A percentile compares a stretch with the other conserved stretches of the same genome.
Evolutionary conservation across 2,888 invertebrate genomes (phyloP).

Genomic region (Enoplolaimus lenunculus): DNA sequence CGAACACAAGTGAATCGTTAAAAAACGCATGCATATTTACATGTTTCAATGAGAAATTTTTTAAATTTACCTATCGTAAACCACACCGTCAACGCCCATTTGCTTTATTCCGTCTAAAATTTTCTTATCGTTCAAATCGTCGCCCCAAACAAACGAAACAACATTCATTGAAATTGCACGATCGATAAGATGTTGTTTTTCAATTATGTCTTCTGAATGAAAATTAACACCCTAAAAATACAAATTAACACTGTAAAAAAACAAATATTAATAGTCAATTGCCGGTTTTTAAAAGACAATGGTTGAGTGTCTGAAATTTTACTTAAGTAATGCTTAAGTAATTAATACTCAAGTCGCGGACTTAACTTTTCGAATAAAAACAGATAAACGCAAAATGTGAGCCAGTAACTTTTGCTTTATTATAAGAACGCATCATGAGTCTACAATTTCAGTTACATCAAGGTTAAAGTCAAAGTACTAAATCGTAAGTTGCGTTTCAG

Average conservation of each 20-base stretch:
- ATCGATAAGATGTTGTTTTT: conserved; percentile 52
- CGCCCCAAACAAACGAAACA: conserved; percentile 91
- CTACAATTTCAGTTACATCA: too few species aligned
- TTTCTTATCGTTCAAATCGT: conserved; percentile 64
- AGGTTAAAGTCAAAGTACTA: too few species aligned
- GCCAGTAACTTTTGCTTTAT: too few species aligned
- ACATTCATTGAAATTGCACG: conserved; percentile 61
- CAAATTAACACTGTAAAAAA: conserved; percentile 19
- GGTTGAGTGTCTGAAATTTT: too few species aligned
- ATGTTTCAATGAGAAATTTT: neutral
- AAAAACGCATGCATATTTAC: too few species aligned
- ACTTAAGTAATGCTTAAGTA: too few species aligned
- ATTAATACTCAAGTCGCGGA: too few species aligned
- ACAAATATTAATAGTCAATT: conserved; percentile 17
- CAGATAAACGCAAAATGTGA: too few species aligned
- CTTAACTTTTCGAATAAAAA: too few species aligned
- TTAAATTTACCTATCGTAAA: neutral
- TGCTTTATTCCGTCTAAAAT: neutral
- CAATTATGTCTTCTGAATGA: conserved; percentile 69
- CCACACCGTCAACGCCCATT: neutral
- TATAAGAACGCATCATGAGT: too few species aligned
- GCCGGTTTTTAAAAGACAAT: conserved; percentile 22
- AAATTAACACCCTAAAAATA: conserved; percentile 62
- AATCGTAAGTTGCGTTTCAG: too few species aligned
- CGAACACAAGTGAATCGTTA: too few species aligned